Conservation (phyloP, 1,140 invertebrate species). For the Sminthurides bifidus region DNA sequence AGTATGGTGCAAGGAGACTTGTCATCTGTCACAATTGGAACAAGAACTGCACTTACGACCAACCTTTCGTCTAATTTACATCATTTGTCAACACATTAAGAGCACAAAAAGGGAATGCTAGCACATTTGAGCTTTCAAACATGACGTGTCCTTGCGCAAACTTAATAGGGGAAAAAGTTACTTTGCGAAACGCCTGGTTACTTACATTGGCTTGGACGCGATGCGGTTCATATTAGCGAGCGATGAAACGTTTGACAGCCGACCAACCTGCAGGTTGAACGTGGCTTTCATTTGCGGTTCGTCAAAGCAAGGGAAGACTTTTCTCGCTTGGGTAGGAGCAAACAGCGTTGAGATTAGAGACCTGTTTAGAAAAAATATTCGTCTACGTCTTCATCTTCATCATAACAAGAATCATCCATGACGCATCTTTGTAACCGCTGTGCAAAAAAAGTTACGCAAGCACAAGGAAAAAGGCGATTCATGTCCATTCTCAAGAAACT, state of each 20-base stretch:
- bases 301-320: conserved; percentile 53
- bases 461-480: background rate
- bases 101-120: too few relatives aligned
- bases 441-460: too few relatives aligned
- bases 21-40: background rate
- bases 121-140: too few relatives aligned
- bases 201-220: conserved; percentile 1
- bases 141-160: too few relatives aligned
- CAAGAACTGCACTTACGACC: too few relatives aligned
- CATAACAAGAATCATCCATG: too few relatives aligned
- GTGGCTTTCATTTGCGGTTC: conserved; percentile 50
- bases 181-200: too few relatives aligned
- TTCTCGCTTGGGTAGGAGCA: conserved; percentile 45
- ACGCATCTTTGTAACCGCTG: too few relatives aligned
- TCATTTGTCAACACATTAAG: too few relatives aligned
- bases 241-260: conserved; percentile 30
- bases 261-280: conserved; percentile 45
- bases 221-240: conserved; percentile 40
- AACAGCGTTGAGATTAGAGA: conserved; percentile 48
- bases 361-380: conserved; percentile 38
- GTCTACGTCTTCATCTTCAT: too few relatives aligned
- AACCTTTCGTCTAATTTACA: too few relatives aligned
- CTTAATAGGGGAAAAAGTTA: too few relatives aligned
- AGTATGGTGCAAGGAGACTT: background rate
- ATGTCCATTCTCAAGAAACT: background rate